Percentiles rank a stretch among this genome's conserved stretches.
These are phyloP conservation scores for Heteropelma amictum DNA, from an alignment of 2,888 invertebrate genomes.

Conservation along the genomic window DNA sequence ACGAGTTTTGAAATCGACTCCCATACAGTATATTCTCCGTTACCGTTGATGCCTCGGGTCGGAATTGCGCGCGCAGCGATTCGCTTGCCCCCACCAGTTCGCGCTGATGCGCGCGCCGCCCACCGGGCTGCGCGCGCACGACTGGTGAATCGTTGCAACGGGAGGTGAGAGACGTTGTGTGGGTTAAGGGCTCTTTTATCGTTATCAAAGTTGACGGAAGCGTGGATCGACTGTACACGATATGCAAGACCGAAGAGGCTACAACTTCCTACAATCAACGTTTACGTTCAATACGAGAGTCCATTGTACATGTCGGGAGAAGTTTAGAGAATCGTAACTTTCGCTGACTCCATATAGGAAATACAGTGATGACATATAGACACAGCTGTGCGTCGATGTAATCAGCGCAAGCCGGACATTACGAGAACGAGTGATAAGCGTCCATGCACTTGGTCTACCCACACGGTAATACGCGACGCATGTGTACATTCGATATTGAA, in stretches of 20 bases:
- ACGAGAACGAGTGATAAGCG: constrained; percentile 50
- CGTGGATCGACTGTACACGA: no score
- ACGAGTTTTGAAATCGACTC: constrained; percentile 45
- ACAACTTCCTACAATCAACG: constrained; percentile 27
- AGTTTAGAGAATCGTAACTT: constrained; percentile 3
- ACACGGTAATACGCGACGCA: constrained; percentile 19
- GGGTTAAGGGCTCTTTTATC: no score
- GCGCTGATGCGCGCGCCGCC: no score
- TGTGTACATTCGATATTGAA: not conserved
- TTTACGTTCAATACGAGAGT: constrained; percentile 10
- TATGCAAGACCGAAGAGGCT: not conserved
- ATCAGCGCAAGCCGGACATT: constrained; percentile 54
- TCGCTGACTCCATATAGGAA: not conserved
- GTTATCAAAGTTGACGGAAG: no score
- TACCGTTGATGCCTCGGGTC: no score
- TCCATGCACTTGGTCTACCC: constrained; percentile 27
- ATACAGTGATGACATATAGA: not conserved
- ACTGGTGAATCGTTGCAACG: no score
- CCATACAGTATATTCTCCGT: no score
- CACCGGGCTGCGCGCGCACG: no score
- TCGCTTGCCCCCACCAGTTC: no score
- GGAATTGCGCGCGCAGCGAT: no score
- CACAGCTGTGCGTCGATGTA: constrained; percentile 41
- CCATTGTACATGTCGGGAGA: constrained; percentile 8
- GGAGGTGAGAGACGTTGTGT: no score